phyloP scores from a whole-genome alignment of 2,888 invertebrate genomes.

The Leptopilina syphax region DNA sequence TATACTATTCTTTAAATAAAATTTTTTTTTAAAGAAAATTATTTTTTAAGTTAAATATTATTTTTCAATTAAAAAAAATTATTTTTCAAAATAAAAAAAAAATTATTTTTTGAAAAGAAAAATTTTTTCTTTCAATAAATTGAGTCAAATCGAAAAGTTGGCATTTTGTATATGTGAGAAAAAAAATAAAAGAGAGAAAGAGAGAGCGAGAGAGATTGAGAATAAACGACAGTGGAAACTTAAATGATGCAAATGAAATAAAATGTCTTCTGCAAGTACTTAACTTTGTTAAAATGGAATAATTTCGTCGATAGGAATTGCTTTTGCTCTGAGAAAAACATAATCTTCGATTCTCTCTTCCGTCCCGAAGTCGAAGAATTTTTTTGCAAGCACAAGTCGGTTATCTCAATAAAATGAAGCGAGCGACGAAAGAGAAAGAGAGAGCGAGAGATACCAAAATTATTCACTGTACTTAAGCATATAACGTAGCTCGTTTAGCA shows the following conservation, averaged over 20 bases:
- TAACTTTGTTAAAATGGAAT: conserved; percentile 19
- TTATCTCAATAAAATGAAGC: conserved; percentile 13
- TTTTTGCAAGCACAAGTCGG: conserved; percentile 22
- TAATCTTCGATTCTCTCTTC: conserved; percentile 37
- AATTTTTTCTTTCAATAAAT: neutral
- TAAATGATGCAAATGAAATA: conserved; percentile 14
- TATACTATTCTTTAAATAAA: too few relatives aligned
- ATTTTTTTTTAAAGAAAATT: too few relatives aligned
- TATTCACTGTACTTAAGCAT: conserved; percentile 40
- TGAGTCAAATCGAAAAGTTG: neutral
- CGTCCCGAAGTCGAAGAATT: conserved; percentile 34
- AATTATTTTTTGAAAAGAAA: neutral
- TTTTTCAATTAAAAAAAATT: too few relatives aligned
- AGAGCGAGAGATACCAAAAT: conserved; percentile 2
- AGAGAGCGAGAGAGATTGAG: neutral
- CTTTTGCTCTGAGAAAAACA: conserved; percentile 17
- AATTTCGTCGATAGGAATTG: conserved; percentile 33
- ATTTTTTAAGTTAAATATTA: too few relatives aligned
- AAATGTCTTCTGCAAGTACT: conserved; percentile 36
- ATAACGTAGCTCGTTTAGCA: conserved; percentile 23
- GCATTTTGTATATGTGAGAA: neutral
- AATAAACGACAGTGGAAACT: conserved; percentile 17
- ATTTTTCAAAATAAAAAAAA: too few relatives aligned
- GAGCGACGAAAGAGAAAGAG: too few relatives aligned
- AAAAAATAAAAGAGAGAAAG: too few relatives aligned